Evolutionary conservation across 2,888 invertebrate species (phyloP), one percentile per base, ranked within the genome.

Genomic region (Diplolepis rosae): DNA sequence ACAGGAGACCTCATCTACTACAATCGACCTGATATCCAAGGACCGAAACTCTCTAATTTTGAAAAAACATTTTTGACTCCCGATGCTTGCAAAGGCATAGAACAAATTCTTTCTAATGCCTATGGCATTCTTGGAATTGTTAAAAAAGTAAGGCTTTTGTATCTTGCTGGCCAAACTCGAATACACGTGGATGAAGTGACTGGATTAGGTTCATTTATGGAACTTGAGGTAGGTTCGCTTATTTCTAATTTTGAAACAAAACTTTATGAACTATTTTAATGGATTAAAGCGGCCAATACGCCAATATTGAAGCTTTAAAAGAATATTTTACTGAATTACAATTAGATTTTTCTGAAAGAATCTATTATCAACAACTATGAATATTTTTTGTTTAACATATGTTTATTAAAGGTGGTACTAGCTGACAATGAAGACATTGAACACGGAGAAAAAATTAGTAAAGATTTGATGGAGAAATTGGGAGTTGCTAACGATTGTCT

Each of bases 141-240:
- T 4, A 90, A 92, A 52, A 98, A 98, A 87, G 91, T 90, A 0
- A 92, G 98, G 4, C 90, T 92, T 75, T 90, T 98, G 4, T 97
- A 93, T 84, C 90, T 97, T 87, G 92, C 95, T 2, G 95, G 92
- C 0, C 95, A 96, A 85, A 97, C 97, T 0, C 90, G 98, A 73
- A 91, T 99, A 28, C 98, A 98, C 87, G 90, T 98, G 78, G 98
- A 99, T 88, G 89, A 91, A 68, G 98, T 99, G 0, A 90, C 94
- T 79, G 91, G 90, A 9, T 90, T 97, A 0, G 97, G 97, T 1
- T 86, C 93, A 83, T 97, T 93, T 85, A 92, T 96, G 92, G 97
- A 97, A 87, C 88, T 97, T 52, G 97, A 97, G 91, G 96, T 96
- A 77, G 66, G 69, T 27, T 30, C n/a, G n/a, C n/a, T n/a, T n/a